These are phyloP conservation scores for Enoplosus armatus DNA, from an alignment of 2,797 vertebrate species.

Conservation along the genomic window DNA sequence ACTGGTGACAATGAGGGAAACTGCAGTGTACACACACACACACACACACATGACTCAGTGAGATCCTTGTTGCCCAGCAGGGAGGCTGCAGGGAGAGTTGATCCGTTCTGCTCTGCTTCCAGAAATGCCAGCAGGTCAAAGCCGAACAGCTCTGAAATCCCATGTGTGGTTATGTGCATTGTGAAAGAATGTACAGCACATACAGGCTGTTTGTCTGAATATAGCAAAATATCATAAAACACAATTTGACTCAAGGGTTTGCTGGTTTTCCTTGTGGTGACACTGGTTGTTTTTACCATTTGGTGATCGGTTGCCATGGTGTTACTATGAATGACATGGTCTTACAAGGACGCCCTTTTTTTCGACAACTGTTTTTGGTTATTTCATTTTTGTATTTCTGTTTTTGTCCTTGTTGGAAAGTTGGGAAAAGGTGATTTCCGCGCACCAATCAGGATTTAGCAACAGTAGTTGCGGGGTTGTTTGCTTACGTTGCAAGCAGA, in stretches of 20 bases:
- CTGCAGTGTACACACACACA: conserved; percentile 46
- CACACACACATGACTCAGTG: conserved; percentile 67
- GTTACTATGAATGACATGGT: neutral
- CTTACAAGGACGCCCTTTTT: neutral
- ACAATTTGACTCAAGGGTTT: no score
- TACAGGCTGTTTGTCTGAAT: conserved; percentile 7
- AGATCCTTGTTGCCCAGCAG: conserved; percentile 71
- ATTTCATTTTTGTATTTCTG: neutral
- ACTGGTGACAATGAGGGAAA: conserved; percentile 59
- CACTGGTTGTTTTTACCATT: neutral
- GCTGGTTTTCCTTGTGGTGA: conserved; percentile 1
- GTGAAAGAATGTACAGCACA: conserved; percentile 6
- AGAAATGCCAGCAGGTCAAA: conserved; percentile 74
- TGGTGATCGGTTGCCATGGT: neutral
- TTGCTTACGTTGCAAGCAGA: neutral
- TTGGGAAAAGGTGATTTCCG: no score
- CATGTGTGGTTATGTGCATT: conserved; percentile 18
- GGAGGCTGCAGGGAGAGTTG: conserved; percentile 53
- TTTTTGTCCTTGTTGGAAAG: no score
- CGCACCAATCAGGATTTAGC: neutral
- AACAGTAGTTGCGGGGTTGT: neutral
- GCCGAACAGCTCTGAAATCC: conserved; percentile 42
- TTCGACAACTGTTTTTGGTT: no score
- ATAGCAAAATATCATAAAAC: no score
- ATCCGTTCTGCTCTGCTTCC: conserved; percentile 65